These are phyloP conservation scores for Danio choprae DNA, from an alignment of 2,797 vertebrate species.

Conservation along the genomic window DNA sequence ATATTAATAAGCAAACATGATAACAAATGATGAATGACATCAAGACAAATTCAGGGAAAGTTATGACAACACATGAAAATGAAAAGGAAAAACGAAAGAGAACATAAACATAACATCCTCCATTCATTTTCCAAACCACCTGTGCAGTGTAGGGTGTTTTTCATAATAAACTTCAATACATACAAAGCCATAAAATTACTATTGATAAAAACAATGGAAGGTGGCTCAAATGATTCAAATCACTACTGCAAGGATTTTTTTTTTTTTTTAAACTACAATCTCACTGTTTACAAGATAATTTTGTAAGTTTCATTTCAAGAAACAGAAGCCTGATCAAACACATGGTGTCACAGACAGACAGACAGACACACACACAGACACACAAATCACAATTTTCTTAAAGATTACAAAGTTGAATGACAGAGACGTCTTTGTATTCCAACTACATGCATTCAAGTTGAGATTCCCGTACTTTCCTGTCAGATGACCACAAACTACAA, in stretches of 20 bases:
- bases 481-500: background rate
- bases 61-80: too few species aligned
- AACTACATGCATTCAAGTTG: background rate
- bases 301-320: background rate
- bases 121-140: background rate
- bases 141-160: background rate
- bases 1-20: too few species aligned
- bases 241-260: background rate
- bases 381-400: slow-evolving; percentile 38
- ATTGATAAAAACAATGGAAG: background rate
- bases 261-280: too few species aligned
- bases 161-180: background rate
- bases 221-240: background rate
- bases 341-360: slow-evolving; percentile 72
- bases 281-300: background rate
- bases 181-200: background rate
- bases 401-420: background rate
- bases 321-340: slow-evolving; percentile 40
- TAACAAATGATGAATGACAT: too few species aligned
- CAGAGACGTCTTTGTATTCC: background rate
- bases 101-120: background rate
- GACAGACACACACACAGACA: slow-evolving; percentile 68
- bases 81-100: too few species aligned
- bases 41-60: too few species aligned
- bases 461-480: background rate